phyloP scores from a whole-genome alignment of 2,888 invertebrate species.

The Mystacides longicornis region DNA sequence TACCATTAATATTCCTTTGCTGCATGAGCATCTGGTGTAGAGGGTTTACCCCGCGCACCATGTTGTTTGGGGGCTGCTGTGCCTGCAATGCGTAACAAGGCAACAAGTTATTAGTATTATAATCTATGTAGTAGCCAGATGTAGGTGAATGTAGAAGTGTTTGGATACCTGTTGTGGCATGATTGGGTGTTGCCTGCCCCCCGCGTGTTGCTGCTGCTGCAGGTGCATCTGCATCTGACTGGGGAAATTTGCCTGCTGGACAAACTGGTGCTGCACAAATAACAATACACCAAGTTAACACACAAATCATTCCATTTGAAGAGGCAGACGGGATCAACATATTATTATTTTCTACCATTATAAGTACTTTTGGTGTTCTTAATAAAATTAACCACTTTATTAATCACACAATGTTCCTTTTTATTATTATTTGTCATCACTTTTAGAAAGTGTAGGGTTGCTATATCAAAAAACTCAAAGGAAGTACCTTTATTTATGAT shows the following conservation, averaged over 20 bases:
- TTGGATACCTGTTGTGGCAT: background rate
- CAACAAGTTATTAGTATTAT: too few species aligned
- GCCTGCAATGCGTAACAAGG: too few species aligned
- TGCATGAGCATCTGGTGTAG: conserved; percentile 48
- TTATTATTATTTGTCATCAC: too few species aligned
- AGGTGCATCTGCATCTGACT: conserved; percentile 1
- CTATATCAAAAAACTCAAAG: too few species aligned
- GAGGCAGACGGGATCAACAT: background rate
- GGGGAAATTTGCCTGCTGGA: conserved; percentile 6
- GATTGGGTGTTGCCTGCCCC: conserved; percentile 14
- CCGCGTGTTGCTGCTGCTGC: conserved; percentile 9
- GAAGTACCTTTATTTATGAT: too few species aligned
- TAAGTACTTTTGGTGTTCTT: too few species aligned
- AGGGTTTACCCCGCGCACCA: conserved; percentile 36
- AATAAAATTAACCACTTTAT: too few species aligned
- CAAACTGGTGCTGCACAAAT: conserved; percentile 17
- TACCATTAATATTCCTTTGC: conserved; percentile 44
- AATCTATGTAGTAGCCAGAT: background rate
- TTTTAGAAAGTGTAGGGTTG: too few species aligned
- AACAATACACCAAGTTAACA: too few species aligned
- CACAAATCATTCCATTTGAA: too few species aligned
- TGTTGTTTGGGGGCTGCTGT: conserved; percentile 28
- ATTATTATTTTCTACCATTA: background rate
- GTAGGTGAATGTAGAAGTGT: background rate
- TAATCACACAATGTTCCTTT: too few species aligned